Percentiles rank a stretch among this genome's conserved stretches.
Evolutionary conservation across 2,797 vertebrate species (phyloP).

Genomic region (Acrossocheilus fasciatus): DNA sequence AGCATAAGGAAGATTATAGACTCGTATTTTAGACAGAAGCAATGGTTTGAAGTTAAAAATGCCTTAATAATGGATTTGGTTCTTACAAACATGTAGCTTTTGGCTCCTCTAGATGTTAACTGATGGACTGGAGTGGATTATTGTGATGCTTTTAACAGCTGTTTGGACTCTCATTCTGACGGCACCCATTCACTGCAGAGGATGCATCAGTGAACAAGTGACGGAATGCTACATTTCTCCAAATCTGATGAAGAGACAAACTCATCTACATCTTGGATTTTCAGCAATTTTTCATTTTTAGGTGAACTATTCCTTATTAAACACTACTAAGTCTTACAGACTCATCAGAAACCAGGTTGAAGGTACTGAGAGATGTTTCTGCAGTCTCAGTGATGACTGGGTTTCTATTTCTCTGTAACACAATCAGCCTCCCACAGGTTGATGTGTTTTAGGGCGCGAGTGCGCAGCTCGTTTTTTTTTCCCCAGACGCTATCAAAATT

Average conservation of each 20-base stretch:
- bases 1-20: background rate
- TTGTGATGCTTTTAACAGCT: background rate
- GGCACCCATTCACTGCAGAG: background rate
- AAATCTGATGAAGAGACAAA: background rate
- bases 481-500: background rate
- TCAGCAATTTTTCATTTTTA: too few relatives aligned
- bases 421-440: slow-evolving; percentile 11
- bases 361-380: background rate
- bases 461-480: background rate
- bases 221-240: background rate
- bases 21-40: background rate
- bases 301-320: background rate
- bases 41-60: background rate
- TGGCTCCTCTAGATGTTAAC: background rate
- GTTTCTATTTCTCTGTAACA: slow-evolving; percentile 1
- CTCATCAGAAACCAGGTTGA: background rate
- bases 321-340: background rate
- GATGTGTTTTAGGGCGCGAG: background rate
- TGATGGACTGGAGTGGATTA: background rate
- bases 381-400: background rate
- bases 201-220: background rate
- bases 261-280: background rate
- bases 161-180: background rate
- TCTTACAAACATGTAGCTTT: background rate
- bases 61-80: background rate